Percentiles rank a stretch among this genome's conserved stretches.
Conservation (phyloP, 1,140 invertebrate species). For the Carcinoscorpius rotundicauda region DNA sequence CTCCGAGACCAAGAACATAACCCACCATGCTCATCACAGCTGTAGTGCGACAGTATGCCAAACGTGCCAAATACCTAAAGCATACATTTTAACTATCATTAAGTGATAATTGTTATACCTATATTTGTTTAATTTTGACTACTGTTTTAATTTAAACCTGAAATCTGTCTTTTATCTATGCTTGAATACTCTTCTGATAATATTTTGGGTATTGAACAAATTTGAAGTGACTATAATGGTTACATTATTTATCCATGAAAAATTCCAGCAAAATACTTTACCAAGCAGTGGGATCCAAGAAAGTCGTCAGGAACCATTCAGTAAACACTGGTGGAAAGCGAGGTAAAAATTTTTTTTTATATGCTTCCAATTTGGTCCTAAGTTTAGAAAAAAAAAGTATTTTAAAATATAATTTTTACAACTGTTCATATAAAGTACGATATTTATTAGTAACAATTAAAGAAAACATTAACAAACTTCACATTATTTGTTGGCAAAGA, state of each 20-base stretch:
- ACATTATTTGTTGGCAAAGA: too few species aligned
- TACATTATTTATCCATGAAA: too few species aligned
- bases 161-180: not conserved
- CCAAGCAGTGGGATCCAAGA: slow-evolving; percentile 82
- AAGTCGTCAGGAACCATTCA: slow-evolving; percentile 79
- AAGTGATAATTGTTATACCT: too few species aligned
- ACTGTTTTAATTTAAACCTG: too few species aligned
- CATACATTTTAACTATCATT: too few species aligned
- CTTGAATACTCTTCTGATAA: not conserved
- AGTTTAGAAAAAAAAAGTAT: slow-evolving; percentile 2
- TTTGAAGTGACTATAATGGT: too few species aligned
- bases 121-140: too few species aligned
- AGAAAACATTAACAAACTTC: not conserved
- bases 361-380: slow-evolving; percentile 52
- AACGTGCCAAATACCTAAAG: slow-evolving; percentile 45
- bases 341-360: slow-evolving; percentile 53
- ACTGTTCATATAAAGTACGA: too few species aligned
- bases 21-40: slow-evolving; percentile 99
- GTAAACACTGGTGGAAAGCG: slow-evolving; percentile 71
- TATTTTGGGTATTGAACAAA: not conserved
- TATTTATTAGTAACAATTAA: not conserved
- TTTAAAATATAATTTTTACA: not conserved
- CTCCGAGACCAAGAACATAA: slow-evolving; percentile 91
- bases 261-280: slow-evolving; percentile 29
- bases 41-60: slow-evolving; percentile 73